These are phyloP conservation scores for Spodoptera frugiperda DNA, from an alignment of 1,140 invertebrate species.

Conservation along the genomic window DNA sequence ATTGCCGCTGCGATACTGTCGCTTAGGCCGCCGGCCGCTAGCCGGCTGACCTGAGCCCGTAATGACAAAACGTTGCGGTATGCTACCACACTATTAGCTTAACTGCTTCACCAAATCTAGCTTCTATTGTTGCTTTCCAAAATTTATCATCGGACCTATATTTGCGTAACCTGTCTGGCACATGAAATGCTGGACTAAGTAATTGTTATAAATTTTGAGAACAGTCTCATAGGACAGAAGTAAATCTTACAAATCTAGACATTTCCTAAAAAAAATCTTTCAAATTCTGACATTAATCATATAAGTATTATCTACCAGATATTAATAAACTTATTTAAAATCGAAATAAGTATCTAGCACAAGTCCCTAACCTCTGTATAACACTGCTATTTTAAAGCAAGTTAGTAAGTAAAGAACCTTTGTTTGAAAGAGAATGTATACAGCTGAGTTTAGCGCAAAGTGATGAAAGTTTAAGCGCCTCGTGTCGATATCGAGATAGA, in stretches of 20 bases:
- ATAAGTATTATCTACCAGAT: too few species aligned
- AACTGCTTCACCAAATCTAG: conserved; percentile 20
- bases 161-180: neutral
- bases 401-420: too few species aligned
- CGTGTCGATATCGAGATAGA: conserved; percentile 12
- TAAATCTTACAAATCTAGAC: too few species aligned
- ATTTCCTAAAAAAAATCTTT: too few species aligned
- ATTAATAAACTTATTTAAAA: too few species aligned
- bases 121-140: conserved; percentile 6
- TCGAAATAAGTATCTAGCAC: too few species aligned
- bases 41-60: neutral
- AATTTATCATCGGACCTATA: conserved; percentile 9
- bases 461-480: neutral
- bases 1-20: conserved; percentile 9
- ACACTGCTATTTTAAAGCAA: too few species aligned
- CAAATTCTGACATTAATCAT: too few species aligned
- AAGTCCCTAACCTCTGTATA: too few species aligned
- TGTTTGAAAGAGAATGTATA: neutral
- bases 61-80: conserved; percentile 28
- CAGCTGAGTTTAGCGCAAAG: neutral
- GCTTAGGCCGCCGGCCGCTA: neutral
- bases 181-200: too few species aligned
- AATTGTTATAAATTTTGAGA: too few species aligned
- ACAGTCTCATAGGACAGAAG: too few species aligned
- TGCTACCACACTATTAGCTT: conserved; percentile 27